Base-by-base conservation (phyloP, 1,140 invertebrate genomes). In the Sinella curviseta region DNA sequence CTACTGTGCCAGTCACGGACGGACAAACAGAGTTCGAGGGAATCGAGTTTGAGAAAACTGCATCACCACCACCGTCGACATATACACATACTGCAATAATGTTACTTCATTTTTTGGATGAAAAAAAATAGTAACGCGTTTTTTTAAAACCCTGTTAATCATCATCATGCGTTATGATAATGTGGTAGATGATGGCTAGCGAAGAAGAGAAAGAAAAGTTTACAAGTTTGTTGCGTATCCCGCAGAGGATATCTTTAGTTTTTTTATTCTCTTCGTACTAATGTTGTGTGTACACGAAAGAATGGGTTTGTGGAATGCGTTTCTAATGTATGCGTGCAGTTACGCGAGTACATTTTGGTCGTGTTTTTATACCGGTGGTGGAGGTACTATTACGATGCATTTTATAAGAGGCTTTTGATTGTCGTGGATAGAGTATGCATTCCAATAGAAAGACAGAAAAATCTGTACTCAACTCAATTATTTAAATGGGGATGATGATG, bases 1-100 rank as follows among this genome's bases (percentile, higher is more conserved):
- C 65, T 70, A 70, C 65, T 70, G 65, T 70, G 65, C 65, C 65
- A 70, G 65, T 70, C 65, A 70, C 65, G 65, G 31, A 31, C 31
- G 31, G 8, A 70, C 65, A 30, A 31, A 33, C 28, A 30, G 55
- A 60, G 55, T 17, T 12, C 12, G 55, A 60, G 55, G 24, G 55
- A 60, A n/a, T n/a, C n/a, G n/a, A n/a, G n/a, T n/a, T n/a, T n/a
- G n/a, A 3, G 24, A 60, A 48, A 48, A 48, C 4, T 17, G 39
- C 39, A 48, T 48, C 39, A 48, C 17, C 39, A 17, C 39, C n/a
- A n/a, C n/a, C n/a, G n/a, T n/a, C n/a, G n/a, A n/a, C n/a, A n/a
- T n/a, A n/a, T n/a, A n/a, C n/a, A n/a, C n/a, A n/a, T n/a, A n/a
- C n/a, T n/a, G n/a, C n/a, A n/a, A n/a, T n/a, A n/a, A n/a, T n/a